Conservation (phyloP, 2,113 vertebrate species). For the Sminthopsis crassicaudata region DNA sequence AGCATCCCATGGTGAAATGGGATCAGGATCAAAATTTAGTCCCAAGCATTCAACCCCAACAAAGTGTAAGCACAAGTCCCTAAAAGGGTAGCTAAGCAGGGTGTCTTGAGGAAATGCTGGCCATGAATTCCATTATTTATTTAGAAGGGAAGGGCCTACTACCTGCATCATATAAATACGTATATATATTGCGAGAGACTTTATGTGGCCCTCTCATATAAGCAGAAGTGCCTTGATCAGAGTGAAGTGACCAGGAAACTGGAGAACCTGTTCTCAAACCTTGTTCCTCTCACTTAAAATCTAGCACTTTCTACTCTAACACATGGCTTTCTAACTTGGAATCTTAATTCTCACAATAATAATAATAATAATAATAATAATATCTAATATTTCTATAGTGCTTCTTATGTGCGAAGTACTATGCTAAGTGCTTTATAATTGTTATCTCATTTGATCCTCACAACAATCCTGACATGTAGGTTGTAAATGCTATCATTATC, state of each 20-base stretch:
- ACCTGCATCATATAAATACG: no score
- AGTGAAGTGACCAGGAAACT: not conserved
- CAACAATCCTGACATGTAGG: not conserved
- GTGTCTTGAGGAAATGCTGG: not conserved
- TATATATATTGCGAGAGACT: not conserved
- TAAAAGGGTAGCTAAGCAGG: rapidly evolving
- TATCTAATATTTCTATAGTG: not conserved
- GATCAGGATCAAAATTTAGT: not conserved
- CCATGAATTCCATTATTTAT: not conserved
- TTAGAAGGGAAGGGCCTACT: not conserved
- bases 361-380: not conserved
- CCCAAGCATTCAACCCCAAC: slow-evolving; percentile 64
- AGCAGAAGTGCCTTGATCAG: not conserved
- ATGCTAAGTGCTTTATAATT: not conserved
- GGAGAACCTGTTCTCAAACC: not conserved
- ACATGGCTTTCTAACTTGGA: not conserved
- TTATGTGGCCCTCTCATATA: not conserved
- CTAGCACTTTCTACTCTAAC: not conserved
- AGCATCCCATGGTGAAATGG: slow-evolving; percentile 18
- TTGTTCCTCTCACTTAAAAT: not conserved
- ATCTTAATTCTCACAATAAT: not conserved
- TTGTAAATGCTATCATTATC: not conserved
- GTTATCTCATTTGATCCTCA: not conserved
- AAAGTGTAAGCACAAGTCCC: slow-evolving; percentile 77
- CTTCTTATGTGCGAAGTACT: not conserved